These are phyloP conservation scores for Rhingia campestris DNA, from an alignment of 2,888 invertebrate genomes.

Conservation along the genomic window DNA sequence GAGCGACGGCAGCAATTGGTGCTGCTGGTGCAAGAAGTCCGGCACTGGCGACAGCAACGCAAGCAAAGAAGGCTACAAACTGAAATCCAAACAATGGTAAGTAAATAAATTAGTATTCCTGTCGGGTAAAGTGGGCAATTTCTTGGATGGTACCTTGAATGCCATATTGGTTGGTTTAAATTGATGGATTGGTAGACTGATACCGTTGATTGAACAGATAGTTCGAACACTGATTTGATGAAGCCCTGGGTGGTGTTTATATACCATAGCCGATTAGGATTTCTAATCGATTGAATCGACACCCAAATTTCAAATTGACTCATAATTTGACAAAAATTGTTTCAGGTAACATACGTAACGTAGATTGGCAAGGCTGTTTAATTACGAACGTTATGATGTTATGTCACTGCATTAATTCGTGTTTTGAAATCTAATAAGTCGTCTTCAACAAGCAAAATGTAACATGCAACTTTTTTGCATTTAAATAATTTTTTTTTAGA, in stretches of 20 bases:
- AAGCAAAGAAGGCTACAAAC: constrained; percentile 78
- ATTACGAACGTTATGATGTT: background rate
- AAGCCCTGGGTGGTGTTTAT: constrained; percentile 18
- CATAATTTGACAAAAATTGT: background rate
- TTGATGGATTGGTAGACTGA: constrained; percentile 29
- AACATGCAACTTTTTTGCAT: no score
- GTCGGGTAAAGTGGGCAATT: constrained; percentile 4
- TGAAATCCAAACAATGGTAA: constrained; percentile 51
- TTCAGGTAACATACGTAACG: no score
- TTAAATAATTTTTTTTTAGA: no score
- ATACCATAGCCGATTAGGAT: constrained; percentile 8
- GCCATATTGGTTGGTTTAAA: constrained; percentile 52
- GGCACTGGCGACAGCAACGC: constrained; percentile 79
- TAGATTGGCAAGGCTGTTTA: background rate
- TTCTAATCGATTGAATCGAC: constrained; percentile 24
- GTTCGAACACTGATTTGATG: constrained; percentile 54
- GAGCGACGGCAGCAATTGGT: constrained; percentile 59
- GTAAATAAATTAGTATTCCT: constrained; percentile 16
- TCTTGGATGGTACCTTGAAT: constrained; percentile 47
- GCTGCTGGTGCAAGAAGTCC: constrained; percentile 76
- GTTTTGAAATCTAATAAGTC: no score
- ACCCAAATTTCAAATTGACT: constrained; percentile 7
- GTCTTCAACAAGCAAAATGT: no score
- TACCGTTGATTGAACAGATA: constrained; percentile 53
- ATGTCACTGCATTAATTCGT: no score